Evolutionary conservation across 2,888 invertebrate genomes (phyloP).

Genomic region (Merodon equestris): DNA sequence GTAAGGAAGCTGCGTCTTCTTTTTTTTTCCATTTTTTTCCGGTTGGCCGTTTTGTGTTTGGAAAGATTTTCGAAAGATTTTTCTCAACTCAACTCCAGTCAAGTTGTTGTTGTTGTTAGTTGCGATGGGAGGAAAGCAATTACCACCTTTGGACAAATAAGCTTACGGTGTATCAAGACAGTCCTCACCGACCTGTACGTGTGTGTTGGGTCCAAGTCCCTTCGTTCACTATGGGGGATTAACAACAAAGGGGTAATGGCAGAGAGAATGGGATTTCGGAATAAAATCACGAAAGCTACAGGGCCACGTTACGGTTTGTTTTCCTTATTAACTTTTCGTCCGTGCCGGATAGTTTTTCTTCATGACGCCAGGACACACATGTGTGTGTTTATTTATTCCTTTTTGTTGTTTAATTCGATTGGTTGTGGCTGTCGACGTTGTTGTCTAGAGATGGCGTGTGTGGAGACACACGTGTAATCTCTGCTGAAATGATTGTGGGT

Average conservation of each 20-base stretch:
- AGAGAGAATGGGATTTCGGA: slow-evolving; percentile 19
- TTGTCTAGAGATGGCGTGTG: slow-evolving; percentile 13
- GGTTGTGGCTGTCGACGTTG: slow-evolving; percentile 18
- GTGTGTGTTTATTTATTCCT: slow-evolving; percentile 57
- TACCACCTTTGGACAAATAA: slow-evolving; percentile 67
- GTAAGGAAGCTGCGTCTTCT: too few relatives aligned
- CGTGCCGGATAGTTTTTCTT: slow-evolving; percentile 46
- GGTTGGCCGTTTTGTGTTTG: background rate
- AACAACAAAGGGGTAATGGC: background rate
- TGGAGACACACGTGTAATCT: slow-evolving; percentile 48
- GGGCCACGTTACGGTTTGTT: slow-evolving; percentile 63
- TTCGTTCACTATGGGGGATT: slow-evolving; percentile 13
- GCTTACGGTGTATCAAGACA: slow-evolving; percentile 49
- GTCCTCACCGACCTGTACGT: too few relatives aligned
- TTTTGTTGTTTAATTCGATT: slow-evolving; percentile 64
- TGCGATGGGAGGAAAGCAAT: slow-evolving; percentile 53
- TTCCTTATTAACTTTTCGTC: slow-evolving; percentile 68
- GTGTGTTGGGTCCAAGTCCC: slow-evolving; percentile 4
- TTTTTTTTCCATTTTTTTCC: slow-evolving; percentile 20
- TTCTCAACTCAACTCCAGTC: slow-evolving; percentile 27
- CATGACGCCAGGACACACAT: too few relatives aligned
- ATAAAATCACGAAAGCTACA: slow-evolving; percentile 59
- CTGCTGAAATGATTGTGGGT: slow-evolving; percentile 33
- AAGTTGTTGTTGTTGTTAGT: slow-evolving; percentile 20
- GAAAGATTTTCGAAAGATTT: slow-evolving; percentile 63